Evolutionary conservation across 2,888 invertebrate species (phyloP).

Genomic region (Eristalinus aeneus): DNA sequence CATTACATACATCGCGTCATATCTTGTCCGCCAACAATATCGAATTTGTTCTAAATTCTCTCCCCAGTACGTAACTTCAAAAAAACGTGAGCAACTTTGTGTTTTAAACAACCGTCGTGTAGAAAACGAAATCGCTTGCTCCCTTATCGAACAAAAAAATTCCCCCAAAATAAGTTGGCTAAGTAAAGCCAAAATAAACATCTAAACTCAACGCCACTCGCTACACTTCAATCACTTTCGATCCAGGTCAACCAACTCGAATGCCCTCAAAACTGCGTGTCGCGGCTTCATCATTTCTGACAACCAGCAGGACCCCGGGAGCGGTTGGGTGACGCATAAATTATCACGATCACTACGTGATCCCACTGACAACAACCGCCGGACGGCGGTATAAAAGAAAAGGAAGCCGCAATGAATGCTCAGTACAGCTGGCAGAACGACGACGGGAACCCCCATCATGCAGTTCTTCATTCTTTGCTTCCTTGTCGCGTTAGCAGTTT

Average conservation of each 20-base stretch:
- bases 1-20: too few relatives aligned
- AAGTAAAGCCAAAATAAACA: background rate
- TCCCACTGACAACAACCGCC: constrained; percentile 10
- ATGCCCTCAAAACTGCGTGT: background rate
- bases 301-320: constrained; percentile 52
- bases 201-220: background rate
- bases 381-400: constrained; percentile 37
- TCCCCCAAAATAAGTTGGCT: background rate
- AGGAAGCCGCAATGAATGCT: background rate
- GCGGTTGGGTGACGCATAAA: constrained; percentile 20
- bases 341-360: constrained; percentile 45
- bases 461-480: background rate
- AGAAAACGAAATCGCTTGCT: too few relatives aligned
- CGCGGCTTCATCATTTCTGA: constrained; percentile 1
- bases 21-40: too few relatives aligned
- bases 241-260: constrained; percentile 14
- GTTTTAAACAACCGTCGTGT: too few relatives aligned
- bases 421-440: constrained; percentile 5
- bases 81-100: too few relatives aligned
- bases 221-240: background rate
- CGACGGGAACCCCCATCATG: constrained; percentile 31
- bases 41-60: too few relatives aligned
- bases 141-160: background rate
- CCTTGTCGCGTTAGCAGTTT: background rate
- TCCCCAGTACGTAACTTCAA: too few relatives aligned